Conservation (phyloP, 1,140 invertebrate genomes). For the Zaprionus kolodkinae region DNA sequence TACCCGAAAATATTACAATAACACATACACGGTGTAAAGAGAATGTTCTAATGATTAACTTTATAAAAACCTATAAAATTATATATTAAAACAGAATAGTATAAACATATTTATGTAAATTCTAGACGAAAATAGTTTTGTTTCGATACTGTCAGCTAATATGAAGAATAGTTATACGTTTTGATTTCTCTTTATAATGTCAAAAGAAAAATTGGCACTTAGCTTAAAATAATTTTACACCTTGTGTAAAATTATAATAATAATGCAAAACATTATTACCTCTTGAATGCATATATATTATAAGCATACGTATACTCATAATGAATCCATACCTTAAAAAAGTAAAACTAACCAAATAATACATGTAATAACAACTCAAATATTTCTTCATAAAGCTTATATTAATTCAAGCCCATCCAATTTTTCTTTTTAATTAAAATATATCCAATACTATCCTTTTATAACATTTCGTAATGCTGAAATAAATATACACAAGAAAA, state of each 20-base stretch:
- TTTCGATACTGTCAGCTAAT: background rate
- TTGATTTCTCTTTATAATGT: background rate
- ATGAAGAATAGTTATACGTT: background rate
- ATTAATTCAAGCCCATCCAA: background rate
- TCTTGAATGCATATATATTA: conserved; percentile 19
- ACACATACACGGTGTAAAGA: background rate
- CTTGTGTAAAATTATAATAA: too few relatives aligned
- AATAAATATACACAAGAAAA: background rate
- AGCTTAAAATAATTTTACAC: background rate
- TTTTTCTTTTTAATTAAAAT: background rate
- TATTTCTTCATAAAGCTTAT: background rate
- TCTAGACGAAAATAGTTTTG: conserved; percentile 11
- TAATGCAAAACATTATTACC: conserved; percentile 34
- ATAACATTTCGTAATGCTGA: background rate
- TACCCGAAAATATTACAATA: background rate
- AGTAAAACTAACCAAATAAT: background rate
- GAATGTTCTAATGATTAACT: background rate
- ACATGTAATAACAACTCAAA: background rate
- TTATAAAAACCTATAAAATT: background rate
- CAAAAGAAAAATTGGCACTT: background rate
- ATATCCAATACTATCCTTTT: background rate
- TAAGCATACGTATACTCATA: conserved; percentile 8
- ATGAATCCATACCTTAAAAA: background rate
- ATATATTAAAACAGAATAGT: background rate
- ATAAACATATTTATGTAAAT: conserved; percentile 6